A percentile compares a stretch with the other conserved stretches of the same genome.
phyloP scores from a whole-genome alignment of 2,113 vertebrate genomes.

The Aldabrachelys gigantea region DNA sequence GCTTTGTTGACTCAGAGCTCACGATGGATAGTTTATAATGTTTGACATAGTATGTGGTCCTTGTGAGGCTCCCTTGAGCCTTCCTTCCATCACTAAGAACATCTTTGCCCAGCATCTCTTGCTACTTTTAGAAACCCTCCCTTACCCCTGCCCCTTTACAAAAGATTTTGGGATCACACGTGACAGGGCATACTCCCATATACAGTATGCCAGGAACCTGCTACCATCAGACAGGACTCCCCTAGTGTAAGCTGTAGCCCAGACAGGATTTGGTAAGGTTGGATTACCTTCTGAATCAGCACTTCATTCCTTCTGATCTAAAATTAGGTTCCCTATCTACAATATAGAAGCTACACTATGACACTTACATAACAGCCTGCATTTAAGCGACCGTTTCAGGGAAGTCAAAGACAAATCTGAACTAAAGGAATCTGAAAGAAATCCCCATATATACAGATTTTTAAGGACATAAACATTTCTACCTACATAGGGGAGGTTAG shows the following conservation, averaged over 20 bases:
- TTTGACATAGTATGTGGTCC: not conserved
- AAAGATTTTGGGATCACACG: not conserved
- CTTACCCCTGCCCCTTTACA: not conserved
- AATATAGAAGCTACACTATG: not conserved
- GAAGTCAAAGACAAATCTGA: not conserved
- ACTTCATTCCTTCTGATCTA: constrained; percentile 12
- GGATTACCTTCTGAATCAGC: constrained; percentile 29
- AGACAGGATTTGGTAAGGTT: not conserved
- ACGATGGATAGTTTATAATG: not conserved
- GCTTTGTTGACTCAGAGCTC: not conserved
- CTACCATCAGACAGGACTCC: not conserved
- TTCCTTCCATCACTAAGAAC: not conserved
- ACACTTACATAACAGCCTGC: rapidly evolving
- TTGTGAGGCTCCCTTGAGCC: not conserved
- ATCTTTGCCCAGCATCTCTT: not conserved
- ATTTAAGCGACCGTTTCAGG: rapidly evolving
- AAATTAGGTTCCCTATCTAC: constrained; percentile 11
- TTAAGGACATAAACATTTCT: not conserved
- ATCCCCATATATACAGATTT: not conserved
- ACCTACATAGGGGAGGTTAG: rapidly evolving
- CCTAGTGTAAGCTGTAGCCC: not conserved
- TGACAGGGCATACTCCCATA: not conserved
- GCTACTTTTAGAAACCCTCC: not conserved
- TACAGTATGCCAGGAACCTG: not conserved
- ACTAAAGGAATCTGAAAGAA: not conserved